phyloP scores from a whole-genome alignment of 1,140 invertebrate species.

The Melanaphis sacchari region DNA sequence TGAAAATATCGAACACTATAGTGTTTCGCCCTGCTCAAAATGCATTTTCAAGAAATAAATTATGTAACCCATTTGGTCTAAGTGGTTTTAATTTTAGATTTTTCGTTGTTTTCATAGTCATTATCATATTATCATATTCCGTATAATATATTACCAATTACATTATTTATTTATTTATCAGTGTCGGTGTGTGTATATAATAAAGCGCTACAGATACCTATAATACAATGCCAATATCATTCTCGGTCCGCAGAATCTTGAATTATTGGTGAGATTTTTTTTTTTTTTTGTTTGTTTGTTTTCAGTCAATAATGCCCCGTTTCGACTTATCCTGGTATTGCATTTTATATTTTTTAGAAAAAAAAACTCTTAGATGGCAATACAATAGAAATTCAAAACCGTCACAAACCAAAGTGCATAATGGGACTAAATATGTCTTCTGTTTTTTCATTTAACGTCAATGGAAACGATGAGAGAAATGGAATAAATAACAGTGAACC shows the following conservation, averaged over 20 bases:
- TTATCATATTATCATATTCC: background rate
- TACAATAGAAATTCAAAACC: constrained; percentile 9
- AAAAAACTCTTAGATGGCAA: background rate
- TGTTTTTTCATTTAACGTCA: background rate
- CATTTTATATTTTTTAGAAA: background rate
- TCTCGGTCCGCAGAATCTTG: background rate
- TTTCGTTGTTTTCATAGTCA: background rate
- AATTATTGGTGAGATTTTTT: constrained; percentile 3
- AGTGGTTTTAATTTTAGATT: background rate
- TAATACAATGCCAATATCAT: background rate
- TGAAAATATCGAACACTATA: background rate
- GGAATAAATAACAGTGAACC: background rate
- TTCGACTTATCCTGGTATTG: background rate
- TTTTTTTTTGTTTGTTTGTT: background rate
- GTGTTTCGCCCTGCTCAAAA: background rate
- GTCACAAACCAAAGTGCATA: background rate
- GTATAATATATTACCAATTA: background rate
- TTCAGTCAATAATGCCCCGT: background rate
- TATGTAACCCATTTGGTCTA: background rate
- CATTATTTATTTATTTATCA: constrained; percentile 2
- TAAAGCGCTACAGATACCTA: background rate
- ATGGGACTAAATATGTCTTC: constrained; percentile 7
- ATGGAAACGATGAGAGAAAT: background rate
- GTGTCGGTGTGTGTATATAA: background rate
- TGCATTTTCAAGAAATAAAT: background rate